Evolutionary conservation across 37 sponge, comb jelly and placozoan genomes (phyloP).

Genomic region (Beroe forskalii): DNA sequence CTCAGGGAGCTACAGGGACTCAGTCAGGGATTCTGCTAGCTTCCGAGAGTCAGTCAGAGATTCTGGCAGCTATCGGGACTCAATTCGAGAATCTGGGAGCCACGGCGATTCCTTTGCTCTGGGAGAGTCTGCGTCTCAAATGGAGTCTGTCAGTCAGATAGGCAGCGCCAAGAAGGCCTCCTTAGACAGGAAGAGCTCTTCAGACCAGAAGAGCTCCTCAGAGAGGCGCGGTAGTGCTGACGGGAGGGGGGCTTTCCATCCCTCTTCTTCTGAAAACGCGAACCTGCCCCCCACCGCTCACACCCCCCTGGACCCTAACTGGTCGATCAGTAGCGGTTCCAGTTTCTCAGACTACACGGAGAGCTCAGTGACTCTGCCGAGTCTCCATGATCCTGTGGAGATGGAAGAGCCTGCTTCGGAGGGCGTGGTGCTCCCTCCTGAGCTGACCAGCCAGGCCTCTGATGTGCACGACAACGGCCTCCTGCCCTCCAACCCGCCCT

Average conservation of each 20-base stretch:
- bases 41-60: not conserved
- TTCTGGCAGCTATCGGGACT: not conserved
- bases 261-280: not conserved
- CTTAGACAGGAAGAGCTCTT: not conserved
- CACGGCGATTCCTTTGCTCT: not conserved
- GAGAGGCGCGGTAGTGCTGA: not conserved
- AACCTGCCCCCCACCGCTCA: not conserved
- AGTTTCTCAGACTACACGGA: constrained; percentile 57
- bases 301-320: constrained; percentile 41
- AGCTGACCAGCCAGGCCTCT: not conserved
- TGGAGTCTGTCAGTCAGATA: not conserved
- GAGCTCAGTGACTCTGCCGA: constrained; percentile 60
- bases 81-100: not conserved
- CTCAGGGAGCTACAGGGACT: not conserved
- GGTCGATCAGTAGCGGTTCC: constrained; percentile 48
- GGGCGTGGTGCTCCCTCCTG: not conserved
- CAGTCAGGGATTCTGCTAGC: not conserved
- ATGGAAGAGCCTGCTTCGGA: not conserved
- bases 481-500: constrained; percentile 5
- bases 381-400: constrained; percentile 17
- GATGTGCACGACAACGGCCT: not conserved
- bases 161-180: not conserved
- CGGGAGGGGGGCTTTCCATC: not conserved
- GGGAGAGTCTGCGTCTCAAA: not conserved
- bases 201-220: not conserved